phyloP scores from a whole-genome alignment of 2,797 vertebrate genomes.

The Diglossa cyanea region DNA sequence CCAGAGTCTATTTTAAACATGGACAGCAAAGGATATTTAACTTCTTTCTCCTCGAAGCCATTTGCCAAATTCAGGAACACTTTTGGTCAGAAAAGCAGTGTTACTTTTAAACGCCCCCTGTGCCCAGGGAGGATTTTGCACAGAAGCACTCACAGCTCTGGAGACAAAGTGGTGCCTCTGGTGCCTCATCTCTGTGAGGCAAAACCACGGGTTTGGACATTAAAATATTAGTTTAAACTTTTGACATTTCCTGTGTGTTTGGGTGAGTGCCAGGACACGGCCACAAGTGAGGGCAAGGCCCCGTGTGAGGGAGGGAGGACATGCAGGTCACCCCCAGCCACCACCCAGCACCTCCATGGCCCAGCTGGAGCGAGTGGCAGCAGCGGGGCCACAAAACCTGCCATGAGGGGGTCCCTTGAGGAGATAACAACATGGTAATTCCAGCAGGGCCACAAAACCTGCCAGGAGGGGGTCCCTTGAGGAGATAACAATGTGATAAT shows the following conservation, averaged over 20 bases:
- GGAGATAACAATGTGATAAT: accelerated
- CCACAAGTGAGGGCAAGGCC: neutral
- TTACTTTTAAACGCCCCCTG: neutral
- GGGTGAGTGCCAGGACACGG: accelerated
- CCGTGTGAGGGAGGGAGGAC: accelerated
- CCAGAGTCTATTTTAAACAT: accelerated
- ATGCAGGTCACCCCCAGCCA: accelerated
- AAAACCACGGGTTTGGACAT: accelerated
- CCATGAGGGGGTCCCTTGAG: accelerated
- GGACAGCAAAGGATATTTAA: neutral
- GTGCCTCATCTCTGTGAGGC: neutral
- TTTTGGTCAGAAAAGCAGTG: neutral
- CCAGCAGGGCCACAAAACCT: neutral
- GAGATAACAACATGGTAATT: neutral
- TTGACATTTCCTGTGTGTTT: neutral
- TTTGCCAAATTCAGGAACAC: neutral
- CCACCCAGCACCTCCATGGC: accelerated
- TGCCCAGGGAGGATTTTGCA: neutral
- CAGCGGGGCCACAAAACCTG: neutral
- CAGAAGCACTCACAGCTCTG: accelerated
- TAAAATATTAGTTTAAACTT: neutral
- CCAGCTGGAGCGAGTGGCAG: accelerated
- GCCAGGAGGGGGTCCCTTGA: too few relatives aligned
- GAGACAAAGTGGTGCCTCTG: accelerated
- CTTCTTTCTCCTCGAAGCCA: neutral